Conservation (phyloP, 2,113 vertebrate genomes). For the Salvator merianae region DNA sequence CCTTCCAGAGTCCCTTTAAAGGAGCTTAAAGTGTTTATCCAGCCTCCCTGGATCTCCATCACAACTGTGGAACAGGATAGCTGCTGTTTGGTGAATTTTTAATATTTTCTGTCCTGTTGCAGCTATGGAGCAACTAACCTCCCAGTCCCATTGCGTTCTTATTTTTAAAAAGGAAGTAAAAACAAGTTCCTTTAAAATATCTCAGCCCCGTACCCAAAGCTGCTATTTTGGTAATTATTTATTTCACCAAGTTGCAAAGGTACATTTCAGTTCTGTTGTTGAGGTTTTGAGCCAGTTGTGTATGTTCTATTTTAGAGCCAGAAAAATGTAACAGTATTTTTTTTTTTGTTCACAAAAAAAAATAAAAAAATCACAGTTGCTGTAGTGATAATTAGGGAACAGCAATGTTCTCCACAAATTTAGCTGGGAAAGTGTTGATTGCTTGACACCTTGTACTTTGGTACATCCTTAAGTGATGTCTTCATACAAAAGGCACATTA, state of each 20-base stretch:
- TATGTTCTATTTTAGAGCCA: constrained; percentile 19
- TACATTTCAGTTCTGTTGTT: background rate
- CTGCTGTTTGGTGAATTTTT: background rate
- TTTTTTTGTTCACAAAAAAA: background rate
- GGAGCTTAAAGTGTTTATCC: no score
- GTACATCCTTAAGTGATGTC: background rate
- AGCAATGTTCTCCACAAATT: constrained; percentile 5
- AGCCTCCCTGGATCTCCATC: no score
- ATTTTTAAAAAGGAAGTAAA: constrained; percentile 23
- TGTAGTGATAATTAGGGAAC: constrained; percentile 19
- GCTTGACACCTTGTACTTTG: background rate
- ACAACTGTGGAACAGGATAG: no score
- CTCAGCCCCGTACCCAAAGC: constrained; percentile 6
- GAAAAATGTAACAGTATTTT: background rate
- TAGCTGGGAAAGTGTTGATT: background rate
- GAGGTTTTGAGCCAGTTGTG: constrained; percentile 1
- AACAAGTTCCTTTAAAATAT: constrained; percentile 28
- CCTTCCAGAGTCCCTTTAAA: no score
- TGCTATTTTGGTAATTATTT: background rate
- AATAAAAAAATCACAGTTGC: background rate
- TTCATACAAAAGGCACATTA: background rate
- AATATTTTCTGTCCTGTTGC: background rate
- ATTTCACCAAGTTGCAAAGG: constrained; percentile 24
- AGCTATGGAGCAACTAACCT: no score
- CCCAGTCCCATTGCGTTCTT: background rate